Evolutionary conservation across 2,113 vertebrate genomes (phyloP).

Genomic region (Alces alces): DNA sequence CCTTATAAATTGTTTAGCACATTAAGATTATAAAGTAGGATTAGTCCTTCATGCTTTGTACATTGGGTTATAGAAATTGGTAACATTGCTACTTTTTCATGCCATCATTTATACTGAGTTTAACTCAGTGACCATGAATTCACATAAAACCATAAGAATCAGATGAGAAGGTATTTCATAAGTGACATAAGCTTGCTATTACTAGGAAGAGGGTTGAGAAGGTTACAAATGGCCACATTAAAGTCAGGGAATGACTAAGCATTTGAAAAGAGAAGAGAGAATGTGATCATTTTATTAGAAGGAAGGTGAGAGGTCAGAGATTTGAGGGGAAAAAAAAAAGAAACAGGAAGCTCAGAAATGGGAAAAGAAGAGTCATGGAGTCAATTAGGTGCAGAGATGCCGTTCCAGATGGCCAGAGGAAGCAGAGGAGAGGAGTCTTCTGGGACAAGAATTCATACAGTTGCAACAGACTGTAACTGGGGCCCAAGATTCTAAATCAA

Average conservation of each 20-base stretch:
- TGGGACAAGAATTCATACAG: neutral
- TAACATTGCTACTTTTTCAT: conserved; percentile 40
- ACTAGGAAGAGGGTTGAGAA: conserved; percentile 37
- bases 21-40: conserved; percentile 43
- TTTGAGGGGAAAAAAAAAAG: neutral
- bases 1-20: conserved; percentile 29
- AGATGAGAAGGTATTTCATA: conserved; percentile 49
- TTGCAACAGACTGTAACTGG: neutral
- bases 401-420: neutral
- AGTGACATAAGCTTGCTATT: conserved; percentile 19
- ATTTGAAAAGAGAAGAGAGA: conserved; percentile 44
- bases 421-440: neutral
- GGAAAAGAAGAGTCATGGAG: conserved; percentile 26
- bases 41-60: conserved; percentile 41
- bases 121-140: conserved; percentile 57
- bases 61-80: conserved; percentile 43
- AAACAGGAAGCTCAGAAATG: conserved; percentile 48
- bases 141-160: conserved; percentile 61
- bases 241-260: conserved; percentile 8
- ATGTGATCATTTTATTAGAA: conserved; percentile 73
- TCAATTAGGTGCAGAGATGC: conserved; percentile 21
- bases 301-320: conserved; percentile 65
- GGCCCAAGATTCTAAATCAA: conserved; percentile 42
- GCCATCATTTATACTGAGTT: conserved; percentile 42
- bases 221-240: conserved; percentile 42